Evolutionary conservation across 2,888 invertebrate species (phyloP).

Genomic region (Cephus nigrinus): DNA sequence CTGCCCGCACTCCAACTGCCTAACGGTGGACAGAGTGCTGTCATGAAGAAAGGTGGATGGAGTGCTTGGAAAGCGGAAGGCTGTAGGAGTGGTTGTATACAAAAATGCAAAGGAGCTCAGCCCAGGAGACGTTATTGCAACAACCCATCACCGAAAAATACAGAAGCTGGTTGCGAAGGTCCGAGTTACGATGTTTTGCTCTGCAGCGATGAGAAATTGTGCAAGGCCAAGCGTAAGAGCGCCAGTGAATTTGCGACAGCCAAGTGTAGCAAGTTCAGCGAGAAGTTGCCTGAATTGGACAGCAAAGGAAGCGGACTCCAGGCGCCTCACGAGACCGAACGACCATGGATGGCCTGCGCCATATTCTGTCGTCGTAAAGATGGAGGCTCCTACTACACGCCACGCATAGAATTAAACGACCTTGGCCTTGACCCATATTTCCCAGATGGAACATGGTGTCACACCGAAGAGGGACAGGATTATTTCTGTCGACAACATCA

Average conservation of each 20-base stretch:
- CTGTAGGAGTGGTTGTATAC: constrained; percentile 77
- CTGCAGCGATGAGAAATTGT: constrained; percentile 76
- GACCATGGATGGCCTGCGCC: constrained; percentile 84
- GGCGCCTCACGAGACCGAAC: constrained; percentile 78
- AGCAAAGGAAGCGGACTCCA: constrained; percentile 77
- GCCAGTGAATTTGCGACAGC: constrained; percentile 72
- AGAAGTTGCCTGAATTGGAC: constrained; percentile 73
- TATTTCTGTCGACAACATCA: constrained; percentile 82
- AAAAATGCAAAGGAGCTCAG: constrained; percentile 72
- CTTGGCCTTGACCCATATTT: constrained; percentile 79
- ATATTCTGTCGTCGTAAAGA: constrained; percentile 79
- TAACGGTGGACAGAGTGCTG: constrained; percentile 39
- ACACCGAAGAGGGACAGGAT: constrained; percentile 73
- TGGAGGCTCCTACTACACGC: constrained; percentile 79
- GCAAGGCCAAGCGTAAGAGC: constrained; percentile 68
- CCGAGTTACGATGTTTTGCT: constrained; percentile 73
- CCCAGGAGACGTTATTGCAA: constrained; percentile 72
- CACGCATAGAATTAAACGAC: constrained; percentile 80
- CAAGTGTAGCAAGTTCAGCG: constrained; percentile 75
- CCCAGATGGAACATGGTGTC: constrained; percentile 86
- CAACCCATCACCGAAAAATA: constrained; percentile 66
- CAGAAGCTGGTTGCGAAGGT: constrained; percentile 73
- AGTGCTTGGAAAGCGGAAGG: constrained; percentile 72
- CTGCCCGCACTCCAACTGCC: constrained; percentile 28
- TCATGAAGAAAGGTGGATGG: constrained; percentile 72